Conservation (phyloP, 2,113 vertebrate species). For the Lanius collurio region DNA sequence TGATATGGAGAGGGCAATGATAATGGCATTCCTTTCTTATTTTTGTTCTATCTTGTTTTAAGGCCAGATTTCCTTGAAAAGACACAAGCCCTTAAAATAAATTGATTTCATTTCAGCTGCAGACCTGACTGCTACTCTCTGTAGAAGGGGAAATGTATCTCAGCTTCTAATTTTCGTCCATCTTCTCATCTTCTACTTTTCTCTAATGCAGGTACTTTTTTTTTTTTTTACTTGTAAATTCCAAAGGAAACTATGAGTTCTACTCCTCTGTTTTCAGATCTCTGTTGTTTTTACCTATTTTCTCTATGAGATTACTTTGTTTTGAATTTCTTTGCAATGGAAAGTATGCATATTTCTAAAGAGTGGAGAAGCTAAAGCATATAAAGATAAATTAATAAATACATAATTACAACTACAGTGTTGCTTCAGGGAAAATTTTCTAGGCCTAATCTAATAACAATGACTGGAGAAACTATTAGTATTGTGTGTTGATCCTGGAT, state of each 20-base stretch:
- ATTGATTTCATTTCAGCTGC: background rate
- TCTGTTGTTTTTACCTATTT: background rate
- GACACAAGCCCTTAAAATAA: background rate
- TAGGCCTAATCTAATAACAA: constrained; percentile 24
- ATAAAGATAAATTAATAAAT: constrained; percentile 40
- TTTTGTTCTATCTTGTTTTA: background rate
- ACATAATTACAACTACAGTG: constrained; percentile 24
- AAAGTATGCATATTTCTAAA: background rate
- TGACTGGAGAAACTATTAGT: background rate
- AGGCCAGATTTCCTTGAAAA: background rate
- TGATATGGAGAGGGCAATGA: background rate
- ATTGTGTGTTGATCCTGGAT: background rate
- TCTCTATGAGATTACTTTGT: background rate
- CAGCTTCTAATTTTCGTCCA: background rate
- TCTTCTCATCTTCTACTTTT: background rate
- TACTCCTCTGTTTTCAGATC: background rate
- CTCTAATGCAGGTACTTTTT: background rate
- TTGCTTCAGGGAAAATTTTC: constrained; percentile 28
- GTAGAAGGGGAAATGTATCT: background rate
- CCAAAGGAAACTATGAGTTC: background rate
- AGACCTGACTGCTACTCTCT: background rate
- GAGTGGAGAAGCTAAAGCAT: background rate
- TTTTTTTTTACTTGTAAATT: background rate
- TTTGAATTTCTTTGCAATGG: background rate
- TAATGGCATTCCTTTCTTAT: background rate